Base-by-base conservation (phyloP, 1,140 invertebrate species). In the Cyclina sinensis region DNA sequence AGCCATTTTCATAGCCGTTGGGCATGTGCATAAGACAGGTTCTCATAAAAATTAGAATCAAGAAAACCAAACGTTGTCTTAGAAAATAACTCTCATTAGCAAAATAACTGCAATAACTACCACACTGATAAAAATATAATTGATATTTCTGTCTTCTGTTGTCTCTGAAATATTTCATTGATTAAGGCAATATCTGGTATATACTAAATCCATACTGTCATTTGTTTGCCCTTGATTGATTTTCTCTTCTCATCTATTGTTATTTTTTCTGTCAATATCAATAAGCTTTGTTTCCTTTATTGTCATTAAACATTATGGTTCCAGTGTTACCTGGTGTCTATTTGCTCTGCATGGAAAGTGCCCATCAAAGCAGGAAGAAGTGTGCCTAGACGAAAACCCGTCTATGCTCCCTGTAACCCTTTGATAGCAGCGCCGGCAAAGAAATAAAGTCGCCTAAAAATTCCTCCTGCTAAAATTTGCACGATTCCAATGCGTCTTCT, bases 141-240 rank as follows among this genome's bases (percentile, higher is more conserved):
- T n/a, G n/a, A n/a, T n/a, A n/a, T n/a, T n/a, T n/a, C n/a, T n/a
- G n/a, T n/a, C n/a, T n/a, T n/a, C n/a, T n/a, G n/a, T n/a, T n/a
- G n/a, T n/a, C n/a, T n/a, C n/a, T n/a, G n/a, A n/a, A n/a, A n/a
- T n/a, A n/a, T n/a, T n/a, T 5, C 59, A 65, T 65, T 65, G 4
- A 65, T 65, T 65, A 65, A 30, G 30, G 11, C 27, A 5, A 27
- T 65, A 7, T 65, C 4, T 7, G 5, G 30, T 65, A 7, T 35
- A 65, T 65, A 30, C 59, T 30, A 35, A 65, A 65, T 30, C 30
- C 11, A 65, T 12, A 35, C n/a, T 30, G 24, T 65, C 59, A 65
- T 65, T 70, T 70, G 32, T 70, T 70, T 37, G 32, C n/a, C 65
- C 37, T 35, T 16, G 18, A 70, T 70, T 70, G 65, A 70, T 37